Conservation (phyloP, 92 coral and sea anemone species). For the Phenganax stokvisi region DNA sequence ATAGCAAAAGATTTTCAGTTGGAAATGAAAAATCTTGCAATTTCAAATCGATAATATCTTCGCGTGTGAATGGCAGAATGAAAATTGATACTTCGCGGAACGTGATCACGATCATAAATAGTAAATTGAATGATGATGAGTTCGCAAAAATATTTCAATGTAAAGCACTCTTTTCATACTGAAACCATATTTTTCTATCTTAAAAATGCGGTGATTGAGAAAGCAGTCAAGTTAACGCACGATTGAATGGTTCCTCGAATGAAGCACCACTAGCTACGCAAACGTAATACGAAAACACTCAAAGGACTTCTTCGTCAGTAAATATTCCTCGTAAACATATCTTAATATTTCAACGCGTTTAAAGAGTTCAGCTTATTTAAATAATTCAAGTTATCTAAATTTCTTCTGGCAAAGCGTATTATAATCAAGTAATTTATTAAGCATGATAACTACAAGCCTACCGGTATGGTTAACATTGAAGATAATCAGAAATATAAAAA, state of each 20-base stretch:
- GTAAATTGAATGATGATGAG: not conserved
- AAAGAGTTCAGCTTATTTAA: no score
- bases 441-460: constrained; percentile 17
- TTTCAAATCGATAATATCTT: not conserved
- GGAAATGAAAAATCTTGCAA: not conserved
- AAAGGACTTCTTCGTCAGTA: no score
- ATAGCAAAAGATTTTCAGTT: not conserved
- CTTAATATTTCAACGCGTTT: no score
- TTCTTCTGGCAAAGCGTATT: not conserved
- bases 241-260: no score
- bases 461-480: constrained; percentile 2
- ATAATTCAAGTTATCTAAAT: not conserved
- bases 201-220: no score
- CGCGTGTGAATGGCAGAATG: not conserved
- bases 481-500: not conserved
- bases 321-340: no score
- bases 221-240: no score
- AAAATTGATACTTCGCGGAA: constrained; percentile 4
- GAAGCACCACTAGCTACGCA: no score
- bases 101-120: constrained; percentile 15
- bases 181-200: no score
- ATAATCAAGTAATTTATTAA: constrained; percentile 17
- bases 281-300: no score
- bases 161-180: not conserved
- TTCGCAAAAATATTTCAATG: not conserved